Evolutionary conservation across 2,113 vertebrate species (phyloP).

Genomic region (Casuarius casuarius): DNA sequence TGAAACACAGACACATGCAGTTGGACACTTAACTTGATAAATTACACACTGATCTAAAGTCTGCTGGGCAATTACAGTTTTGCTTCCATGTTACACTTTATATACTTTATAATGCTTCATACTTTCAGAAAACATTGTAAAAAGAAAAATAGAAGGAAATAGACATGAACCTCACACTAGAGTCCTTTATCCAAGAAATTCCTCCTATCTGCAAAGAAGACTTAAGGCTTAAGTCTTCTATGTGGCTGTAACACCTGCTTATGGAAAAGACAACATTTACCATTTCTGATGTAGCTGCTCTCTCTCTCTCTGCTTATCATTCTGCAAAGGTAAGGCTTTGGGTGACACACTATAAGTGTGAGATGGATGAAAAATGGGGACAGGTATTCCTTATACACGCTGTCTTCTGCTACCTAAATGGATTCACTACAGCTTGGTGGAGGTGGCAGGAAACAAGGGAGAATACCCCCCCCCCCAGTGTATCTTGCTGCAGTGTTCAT

Average conservation of each 20-base stretch:
- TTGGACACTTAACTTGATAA: not conserved
- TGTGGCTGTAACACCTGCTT: not conserved
- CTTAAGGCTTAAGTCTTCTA: not conserved
- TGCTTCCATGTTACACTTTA: not conserved
- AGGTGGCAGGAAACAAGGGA: not conserved
- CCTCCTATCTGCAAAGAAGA: not conserved
- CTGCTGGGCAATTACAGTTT: not conserved
- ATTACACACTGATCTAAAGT: not conserved
- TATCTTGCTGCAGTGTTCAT: not conserved
- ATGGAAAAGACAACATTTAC: not conserved
- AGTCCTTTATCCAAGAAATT: not conserved
- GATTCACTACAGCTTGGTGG: not conserved
- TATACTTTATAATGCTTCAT: not conserved
- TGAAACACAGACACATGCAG: not conserved
- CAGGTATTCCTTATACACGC: not conserved
- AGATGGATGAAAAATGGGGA: not conserved
- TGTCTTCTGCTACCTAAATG: not conserved
- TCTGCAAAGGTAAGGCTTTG: not conserved
- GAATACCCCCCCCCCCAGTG: rapidly evolving
- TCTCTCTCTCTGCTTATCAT: not conserved
- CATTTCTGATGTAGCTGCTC: not conserved
- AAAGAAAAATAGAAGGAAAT: not conserved
- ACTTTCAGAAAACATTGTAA: not conserved
- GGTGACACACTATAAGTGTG: not conserved
- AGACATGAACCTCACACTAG: not conserved